A percentile compares a stretch with the other conserved stretches of the same genome.
phyloP scores from a whole-genome alignment of 92 coral and sea anemone genomes.

The Pocillopora grandis region DNA sequence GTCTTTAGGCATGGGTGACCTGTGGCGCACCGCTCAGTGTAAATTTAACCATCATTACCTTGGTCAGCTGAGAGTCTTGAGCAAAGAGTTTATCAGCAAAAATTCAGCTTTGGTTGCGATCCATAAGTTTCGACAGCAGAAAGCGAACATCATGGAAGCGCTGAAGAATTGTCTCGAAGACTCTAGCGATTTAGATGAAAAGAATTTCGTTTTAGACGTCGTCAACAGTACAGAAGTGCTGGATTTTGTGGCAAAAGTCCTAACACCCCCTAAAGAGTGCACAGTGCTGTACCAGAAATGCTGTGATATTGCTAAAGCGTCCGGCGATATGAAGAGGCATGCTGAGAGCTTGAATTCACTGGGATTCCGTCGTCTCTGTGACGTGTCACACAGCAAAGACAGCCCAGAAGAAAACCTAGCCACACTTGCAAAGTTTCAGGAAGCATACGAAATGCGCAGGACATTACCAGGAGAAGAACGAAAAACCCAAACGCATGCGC shows the following conservation, averaged over 20 bases:
- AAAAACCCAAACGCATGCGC: conserved; percentile 21
- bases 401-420: too few relatives aligned
- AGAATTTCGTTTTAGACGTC: neutral
- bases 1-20: neutral
- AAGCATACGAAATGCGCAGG: neutral
- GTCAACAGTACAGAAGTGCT: conserved; percentile 8
- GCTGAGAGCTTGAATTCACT: too few relatives aligned
- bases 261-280: conserved; percentile 9
- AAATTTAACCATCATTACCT: conserved; percentile 22
- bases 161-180: neutral
- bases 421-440: neutral
- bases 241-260: conserved; percentile 5
- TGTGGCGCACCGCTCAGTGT: neutral
- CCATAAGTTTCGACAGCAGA: neutral
- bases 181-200: neutral
- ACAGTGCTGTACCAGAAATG: too few relatives aligned
- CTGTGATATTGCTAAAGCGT: too few relatives aligned
- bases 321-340: too few relatives aligned
- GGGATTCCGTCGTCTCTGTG: too few relatives aligned
- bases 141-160: conserved; percentile 22
- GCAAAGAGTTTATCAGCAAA: conserved; percentile 9
- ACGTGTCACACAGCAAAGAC: too few relatives aligned
- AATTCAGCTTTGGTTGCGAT: neutral
- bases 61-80: neutral
- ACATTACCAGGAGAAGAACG: conserved; percentile 6